Evolutionary conservation across 1,140 invertebrate genomes (phyloP).

Genomic region (Apis laboriosa): DNA sequence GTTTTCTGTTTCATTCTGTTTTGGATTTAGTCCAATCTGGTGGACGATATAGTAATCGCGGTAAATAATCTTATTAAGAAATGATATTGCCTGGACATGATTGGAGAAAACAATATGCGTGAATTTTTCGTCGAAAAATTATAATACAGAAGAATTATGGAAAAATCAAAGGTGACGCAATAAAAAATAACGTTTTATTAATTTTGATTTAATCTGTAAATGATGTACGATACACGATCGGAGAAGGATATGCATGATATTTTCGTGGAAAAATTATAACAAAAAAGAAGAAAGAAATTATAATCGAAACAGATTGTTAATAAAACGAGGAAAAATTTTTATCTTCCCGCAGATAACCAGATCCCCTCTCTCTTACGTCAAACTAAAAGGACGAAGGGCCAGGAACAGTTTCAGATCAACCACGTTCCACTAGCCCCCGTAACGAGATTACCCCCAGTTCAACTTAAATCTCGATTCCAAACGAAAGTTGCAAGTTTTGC

Average conservation of each 20-base stretch:
- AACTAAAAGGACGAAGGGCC: background rate
- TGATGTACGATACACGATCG: background rate
- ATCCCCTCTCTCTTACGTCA: background rate
- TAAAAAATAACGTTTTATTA: no score
- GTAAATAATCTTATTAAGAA: no score
- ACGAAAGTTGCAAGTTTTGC: background rate
- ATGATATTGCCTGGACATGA: no score
- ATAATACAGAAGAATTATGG: no score
- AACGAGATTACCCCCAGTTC: constrained; percentile 19
- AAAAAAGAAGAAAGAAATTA: background rate
- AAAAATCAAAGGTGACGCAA: no score
- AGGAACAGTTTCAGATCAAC: constrained; percentile 1
- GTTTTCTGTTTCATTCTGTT: no score
- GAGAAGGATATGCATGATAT: background rate
- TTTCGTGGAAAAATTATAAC: no score
- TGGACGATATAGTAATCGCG: no score
- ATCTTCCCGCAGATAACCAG: background rate
- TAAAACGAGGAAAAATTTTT: background rate
- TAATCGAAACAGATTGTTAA: background rate
- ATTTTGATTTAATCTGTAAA: no score
- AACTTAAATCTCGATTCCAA: constrained; percentile 1
- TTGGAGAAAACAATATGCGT: no score
- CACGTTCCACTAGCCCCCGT: background rate
- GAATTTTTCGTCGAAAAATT: no score
- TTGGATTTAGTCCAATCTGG: no score